Evolutionary conservation across 2,113 vertebrate genomes (phyloP).

Genomic region (Seriola aureovittata): DNA sequence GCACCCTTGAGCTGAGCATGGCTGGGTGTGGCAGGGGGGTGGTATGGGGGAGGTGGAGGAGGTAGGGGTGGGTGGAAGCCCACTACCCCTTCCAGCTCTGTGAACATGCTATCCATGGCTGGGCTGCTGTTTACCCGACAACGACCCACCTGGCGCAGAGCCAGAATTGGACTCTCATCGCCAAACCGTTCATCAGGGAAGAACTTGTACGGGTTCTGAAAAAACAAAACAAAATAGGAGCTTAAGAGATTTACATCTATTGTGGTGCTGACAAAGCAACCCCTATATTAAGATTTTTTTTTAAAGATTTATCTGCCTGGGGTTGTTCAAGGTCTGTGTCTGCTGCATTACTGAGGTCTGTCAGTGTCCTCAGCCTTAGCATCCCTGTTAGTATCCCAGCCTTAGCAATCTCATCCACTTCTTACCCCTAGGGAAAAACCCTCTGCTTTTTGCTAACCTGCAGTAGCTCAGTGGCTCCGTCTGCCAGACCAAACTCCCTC

Average conservation of each 20-base stretch:
- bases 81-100: conserved; percentile 95
- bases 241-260: background rate
- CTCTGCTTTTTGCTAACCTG: conserved; percentile 86
- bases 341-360: conserved; percentile 13
- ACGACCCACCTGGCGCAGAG: conserved; percentile 91
- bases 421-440: conserved; percentile 9
- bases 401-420: background rate
- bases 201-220: conserved; percentile 98
- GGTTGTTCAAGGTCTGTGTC: background rate
- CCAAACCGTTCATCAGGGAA: conserved; percentile 98
- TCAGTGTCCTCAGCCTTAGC: background rate
- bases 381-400: background rate
- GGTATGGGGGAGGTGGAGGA: conserved; percentile 96
- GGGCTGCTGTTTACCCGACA: conserved; percentile 96
- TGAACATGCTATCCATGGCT: conserved; percentile 94
- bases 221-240: background rate
- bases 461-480: conserved; percentile 94
- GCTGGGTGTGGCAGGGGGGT: conserved; percentile 91
- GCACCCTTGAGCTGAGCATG: conserved; percentile 92
- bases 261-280: background rate
- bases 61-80: conserved; percentile 95
- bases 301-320: background rate
- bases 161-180: conserved; percentile 96
- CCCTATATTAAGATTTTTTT: background rate
- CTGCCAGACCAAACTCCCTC: conserved; percentile 93